phyloP scores from a whole-genome alignment of 37 sponge, comb jelly and placozoan genomes.

The Spongia lamella region DNA sequence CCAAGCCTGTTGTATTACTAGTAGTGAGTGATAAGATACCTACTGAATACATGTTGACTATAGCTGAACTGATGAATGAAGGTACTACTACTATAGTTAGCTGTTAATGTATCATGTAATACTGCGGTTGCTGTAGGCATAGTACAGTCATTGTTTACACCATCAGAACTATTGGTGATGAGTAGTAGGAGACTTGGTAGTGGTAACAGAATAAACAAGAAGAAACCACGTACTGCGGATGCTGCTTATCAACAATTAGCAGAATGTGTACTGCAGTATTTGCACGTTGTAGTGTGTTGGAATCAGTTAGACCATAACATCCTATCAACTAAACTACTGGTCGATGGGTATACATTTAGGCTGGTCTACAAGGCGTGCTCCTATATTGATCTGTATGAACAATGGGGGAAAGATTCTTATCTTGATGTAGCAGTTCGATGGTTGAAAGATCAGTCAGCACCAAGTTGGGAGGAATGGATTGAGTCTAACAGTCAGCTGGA shows the following conservation, averaged over 20 bases:
- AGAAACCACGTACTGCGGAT: constrained; percentile 31
- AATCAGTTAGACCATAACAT: not conserved
- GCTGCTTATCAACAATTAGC: constrained; percentile 41
- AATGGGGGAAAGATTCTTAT: constrained; percentile 37
- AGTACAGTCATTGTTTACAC: constrained; percentile 36
- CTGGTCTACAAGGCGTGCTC: constrained; percentile 22
- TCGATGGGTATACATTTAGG: constrained; percentile 17
- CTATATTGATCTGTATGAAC: constrained; percentile 33
- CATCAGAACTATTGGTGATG: constrained; percentile 65
- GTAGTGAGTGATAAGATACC: constrained; percentile 4
- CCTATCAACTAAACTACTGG: too few relatives aligned
- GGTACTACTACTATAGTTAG: constrained; percentile 11
- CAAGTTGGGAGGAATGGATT: constrained; percentile 46
- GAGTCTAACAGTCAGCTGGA: constrained; percentile 45
- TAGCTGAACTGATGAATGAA: constrained; percentile 67
- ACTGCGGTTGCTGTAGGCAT: constrained; percentile 16
- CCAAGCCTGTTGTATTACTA: constrained; percentile 31
- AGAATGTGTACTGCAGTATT: constrained; percentile 19
- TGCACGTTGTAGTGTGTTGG: constrained; percentile 69
- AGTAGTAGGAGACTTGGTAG: constrained; percentile 17
- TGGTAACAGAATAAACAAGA: not conserved
- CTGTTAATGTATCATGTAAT: constrained; percentile 2
- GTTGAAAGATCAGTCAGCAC: constrained; percentile 38
- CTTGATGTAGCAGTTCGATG: constrained; percentile 67
- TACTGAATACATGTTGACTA: not conserved